Evolutionary conservation across 2,888 invertebrate species (phyloP), one percentile per base, ranked within the genome.

Genomic region (Deladenus siricidicola): DNA sequence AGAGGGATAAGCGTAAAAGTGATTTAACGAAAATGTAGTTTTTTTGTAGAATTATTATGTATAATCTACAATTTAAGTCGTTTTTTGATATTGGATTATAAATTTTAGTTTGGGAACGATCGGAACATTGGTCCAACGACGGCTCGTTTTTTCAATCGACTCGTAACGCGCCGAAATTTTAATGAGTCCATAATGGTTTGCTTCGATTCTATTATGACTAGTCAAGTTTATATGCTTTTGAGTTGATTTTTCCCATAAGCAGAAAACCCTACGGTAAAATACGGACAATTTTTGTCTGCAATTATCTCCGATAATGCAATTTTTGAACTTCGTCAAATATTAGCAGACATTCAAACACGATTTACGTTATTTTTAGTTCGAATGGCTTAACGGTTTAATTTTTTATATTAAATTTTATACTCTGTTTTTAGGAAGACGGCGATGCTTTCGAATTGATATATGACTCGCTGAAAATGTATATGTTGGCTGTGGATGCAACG

Each of bases 91-190:
- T n/a, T n/a, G n/a, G n/a, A n/a, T n/a, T n/a, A n/a, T n/a, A 1
- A 19, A 23, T 57, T 26, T 29, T 58, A 57, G 57, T 29, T 57
- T 14, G 57, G 58, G n/a, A 54, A 21, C 54, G 58, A 59, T 29
- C 28, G 54, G 17, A 56, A 56, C 45, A 51, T 17, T 4, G 51
- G 53, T 8, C 19, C 17, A n/a, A 56, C 30, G 19, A 56, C 56
- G 19, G 26, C 26, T 53, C 56, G 56, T 26, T 56, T 56, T 4
- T 51, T 24, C 29, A 56, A 52, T 29, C 56, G 56, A n/a, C 56
- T 56, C 24, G 28, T 51, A 8, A 21, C 23, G 17, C 56, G 45
- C 21, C 28, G 29, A 34, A 34, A 34, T 34, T 34, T 34, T 34
- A 34, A 34, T 34, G 39, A 34, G 6, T 34, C 39, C 14, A 14